Percentiles rank a stretch among this genome's conserved stretches.
Conservation (phyloP, 2,888 invertebrate genomes). For the Agonopterix heracliana region DNA sequence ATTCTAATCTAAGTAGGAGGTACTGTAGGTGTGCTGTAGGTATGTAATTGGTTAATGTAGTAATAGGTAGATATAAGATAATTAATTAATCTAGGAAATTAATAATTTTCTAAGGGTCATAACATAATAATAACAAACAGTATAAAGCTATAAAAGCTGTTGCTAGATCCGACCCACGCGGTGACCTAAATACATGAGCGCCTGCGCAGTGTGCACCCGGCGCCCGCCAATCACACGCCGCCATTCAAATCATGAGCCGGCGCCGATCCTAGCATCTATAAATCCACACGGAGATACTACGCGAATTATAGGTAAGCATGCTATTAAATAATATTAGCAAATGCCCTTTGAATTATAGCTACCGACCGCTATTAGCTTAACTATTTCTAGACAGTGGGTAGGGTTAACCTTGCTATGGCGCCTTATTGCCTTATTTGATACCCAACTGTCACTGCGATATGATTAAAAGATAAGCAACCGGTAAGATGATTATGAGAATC, state of each 20-base stretch:
- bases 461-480: constrained; percentile 15
- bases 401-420: constrained; percentile 7
- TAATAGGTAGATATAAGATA: too few relatives aligned
- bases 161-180: constrained; percentile 63
- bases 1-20: too few relatives aligned
- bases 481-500: constrained; percentile 30
- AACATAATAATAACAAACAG: neutral
- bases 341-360: constrained; percentile 43
- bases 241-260: constrained; percentile 61
- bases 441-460: constrained; percentile 5
- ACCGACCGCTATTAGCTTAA: constrained; percentile 20
- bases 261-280: constrained; percentile 56
- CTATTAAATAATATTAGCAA: constrained; percentile 55
- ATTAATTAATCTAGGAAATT: neutral
- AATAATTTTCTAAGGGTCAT: constrained; percentile 2
- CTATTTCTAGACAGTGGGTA: constrained; percentile 11
- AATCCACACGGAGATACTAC: constrained; percentile 46
- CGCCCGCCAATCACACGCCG: constrained; percentile 62
- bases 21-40: too few relatives aligned
- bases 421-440: constrained; percentile 1
- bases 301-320: constrained; percentile 45
- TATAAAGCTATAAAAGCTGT: constrained; percentile 36
- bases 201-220: constrained; percentile 56
- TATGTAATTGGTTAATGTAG: too few relatives aligned
- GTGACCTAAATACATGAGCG: constrained; percentile 65